Base-by-base conservation (phyloP, 2,888 invertebrate genomes). In the Ichneumoninae sp. region DNA sequence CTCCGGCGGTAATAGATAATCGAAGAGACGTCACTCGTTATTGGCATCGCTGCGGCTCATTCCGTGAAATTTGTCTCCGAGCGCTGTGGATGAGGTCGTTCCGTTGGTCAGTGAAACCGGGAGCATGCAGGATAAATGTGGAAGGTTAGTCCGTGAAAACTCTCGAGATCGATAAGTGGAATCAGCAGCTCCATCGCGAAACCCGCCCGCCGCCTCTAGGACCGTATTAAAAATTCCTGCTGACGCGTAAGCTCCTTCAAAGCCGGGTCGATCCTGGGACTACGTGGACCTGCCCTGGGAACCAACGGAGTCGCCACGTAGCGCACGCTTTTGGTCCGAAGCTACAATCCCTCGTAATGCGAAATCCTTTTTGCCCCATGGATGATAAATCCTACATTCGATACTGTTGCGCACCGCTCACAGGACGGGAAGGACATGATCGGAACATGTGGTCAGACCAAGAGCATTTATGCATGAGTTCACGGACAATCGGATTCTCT, bases 181-280 rank as follows among this genome's bases (percentile, higher is more conserved):
- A 30, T 60, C 60, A 16, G 44, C 22, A 74, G 30, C 44, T 44
- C 8, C 44, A 44, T 40, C 13, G 26, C 36, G n/a, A 60, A 36
- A 26, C 57, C 8, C 30, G 16, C 13, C 36, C 36, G 40, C 52
- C 16, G 33, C 50, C 52, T 33, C 36, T 44, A 71, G 71, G 79
- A 81, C 81, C 68, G 87, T 89, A 89, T 89, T 88, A 88, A 88
- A 89, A 88, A 89, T 88, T 88, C 83, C 83, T 78, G 88, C 85
- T 86, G 88, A 87, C 87, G 87, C 75, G 74, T 82, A 83, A 88
- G 81, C 79, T 78, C 83, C 68, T 68, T 88, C 84, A 84, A 87
- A 87, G 87, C 83, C 22, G 60, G 75, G 71, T 77, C 66, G 71
- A 63, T 47, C 68, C 52, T 57, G 79, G 54, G 71, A 78, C 80